Conservation (phyloP, 1,140 invertebrate genomes). For the Cyclina sinensis region DNA sequence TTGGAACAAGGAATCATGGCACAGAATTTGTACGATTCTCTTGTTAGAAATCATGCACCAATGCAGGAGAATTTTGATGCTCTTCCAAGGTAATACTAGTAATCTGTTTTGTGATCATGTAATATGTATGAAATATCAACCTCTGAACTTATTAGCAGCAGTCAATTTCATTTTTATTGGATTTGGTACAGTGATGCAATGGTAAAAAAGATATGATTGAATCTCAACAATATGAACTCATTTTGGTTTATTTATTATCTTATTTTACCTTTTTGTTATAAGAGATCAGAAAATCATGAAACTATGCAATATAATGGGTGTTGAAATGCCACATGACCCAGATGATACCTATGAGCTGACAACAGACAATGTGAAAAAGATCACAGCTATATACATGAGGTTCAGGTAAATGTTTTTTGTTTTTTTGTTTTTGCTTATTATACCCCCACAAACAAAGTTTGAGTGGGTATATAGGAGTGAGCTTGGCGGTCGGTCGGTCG, state of each 20-base stretch:
- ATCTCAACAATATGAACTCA: too few relatives aligned
- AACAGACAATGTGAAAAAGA: conserved; percentile 84
- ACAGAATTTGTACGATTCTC: conserved; percentile 73
- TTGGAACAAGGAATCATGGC: conserved; percentile 75
- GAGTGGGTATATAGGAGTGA: too few relatives aligned
- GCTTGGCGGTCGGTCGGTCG: too few relatives aligned
- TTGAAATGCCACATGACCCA: conserved; percentile 75
- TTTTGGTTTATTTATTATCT: too few relatives aligned
- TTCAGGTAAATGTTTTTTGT: conserved; percentile 76
- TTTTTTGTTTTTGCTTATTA: too few relatives aligned
- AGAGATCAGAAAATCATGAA: conserved; percentile 65
- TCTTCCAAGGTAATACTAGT: conserved; percentile 77
- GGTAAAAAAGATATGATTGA: too few relatives aligned
- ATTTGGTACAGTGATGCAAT: neutral
- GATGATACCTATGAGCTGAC: conserved; percentile 82
- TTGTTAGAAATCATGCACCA: conserved; percentile 76
- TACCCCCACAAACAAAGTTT: too few relatives aligned
- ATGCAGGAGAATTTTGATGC: conserved; percentile 83
- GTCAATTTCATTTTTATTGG: too few relatives aligned
- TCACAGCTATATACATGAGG: conserved; percentile 83
- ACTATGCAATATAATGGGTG: conserved; percentile 76
- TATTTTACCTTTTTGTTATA: too few relatives aligned
- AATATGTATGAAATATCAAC: too few relatives aligned
- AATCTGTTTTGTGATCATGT: neutral
- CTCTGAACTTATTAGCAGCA: too few relatives aligned